A percentile compares a stretch with the other conserved stretches of the same genome.
phyloP scores from a whole-genome alignment of 2,888 invertebrate species.

The Tricholauxania praeusta region DNA sequence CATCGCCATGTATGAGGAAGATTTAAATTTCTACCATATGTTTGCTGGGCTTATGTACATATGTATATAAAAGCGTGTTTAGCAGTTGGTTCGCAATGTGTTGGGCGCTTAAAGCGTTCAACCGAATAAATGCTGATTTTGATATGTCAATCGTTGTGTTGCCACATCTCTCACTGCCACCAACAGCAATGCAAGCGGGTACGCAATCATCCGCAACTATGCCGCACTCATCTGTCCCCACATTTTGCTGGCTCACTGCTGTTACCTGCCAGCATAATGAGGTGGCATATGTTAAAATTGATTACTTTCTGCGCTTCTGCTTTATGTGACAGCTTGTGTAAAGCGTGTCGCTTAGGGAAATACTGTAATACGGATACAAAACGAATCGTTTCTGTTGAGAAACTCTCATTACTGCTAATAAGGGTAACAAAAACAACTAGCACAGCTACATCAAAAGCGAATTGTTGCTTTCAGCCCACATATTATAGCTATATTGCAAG shows the following conservation, averaged over 20 bases:
- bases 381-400: not conserved
- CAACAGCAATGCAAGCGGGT: too few species aligned
- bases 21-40: too few species aligned
- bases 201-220: not conserved
- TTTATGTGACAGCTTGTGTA: not conserved
- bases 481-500: too few species aligned
- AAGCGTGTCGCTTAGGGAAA: conserved; percentile 1
- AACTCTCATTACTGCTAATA: conserved; percentile 11
- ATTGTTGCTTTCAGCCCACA: too few species aligned
- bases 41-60: not conserved
- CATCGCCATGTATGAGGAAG: too few species aligned
- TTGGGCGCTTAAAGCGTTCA: conserved; percentile 19
- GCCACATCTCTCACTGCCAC: not conserved
- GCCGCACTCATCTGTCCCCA: not conserved
- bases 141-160: conserved; percentile 26
- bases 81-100: not conserved
- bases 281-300: conserved; percentile 3
- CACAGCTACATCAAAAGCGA: too few species aligned
- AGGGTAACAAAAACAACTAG: not conserved
- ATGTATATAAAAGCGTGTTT: not conserved
- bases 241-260: not conserved
- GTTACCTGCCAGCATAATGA: not conserved
- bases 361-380: not conserved
- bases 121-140: conserved; percentile 28
- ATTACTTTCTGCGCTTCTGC: conserved; percentile 18